Evolutionary conservation across 2,888 invertebrate genomes (phyloP).

Genomic region (Drosophila picticornis): DNA sequence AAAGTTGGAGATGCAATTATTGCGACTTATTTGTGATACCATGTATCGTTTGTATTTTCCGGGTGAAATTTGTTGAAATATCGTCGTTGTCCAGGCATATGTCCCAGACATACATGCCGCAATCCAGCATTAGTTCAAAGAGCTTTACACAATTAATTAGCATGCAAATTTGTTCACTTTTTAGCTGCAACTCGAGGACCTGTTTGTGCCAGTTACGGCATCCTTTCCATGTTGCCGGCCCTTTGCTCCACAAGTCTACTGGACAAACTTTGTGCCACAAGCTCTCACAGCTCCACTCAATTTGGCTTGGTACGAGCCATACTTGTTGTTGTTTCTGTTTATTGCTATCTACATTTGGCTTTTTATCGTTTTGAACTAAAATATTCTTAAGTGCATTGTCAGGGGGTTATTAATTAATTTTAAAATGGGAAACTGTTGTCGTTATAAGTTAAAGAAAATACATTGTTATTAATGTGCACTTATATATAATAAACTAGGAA

Average conservation of each 20-base stretch:
- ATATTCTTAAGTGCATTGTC: constrained; percentile 1
- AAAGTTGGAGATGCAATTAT: constrained; percentile 46
- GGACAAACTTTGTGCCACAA: constrained; percentile 38
- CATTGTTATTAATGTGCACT: not conserved
- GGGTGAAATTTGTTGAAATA: constrained; percentile 25
- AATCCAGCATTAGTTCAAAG: constrained; percentile 21
- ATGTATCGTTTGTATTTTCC: constrained; percentile 18
- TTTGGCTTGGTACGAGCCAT: not conserved
- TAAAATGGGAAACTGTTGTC: not conserved
- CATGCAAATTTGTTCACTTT: constrained; percentile 58
- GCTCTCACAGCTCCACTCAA: constrained; percentile 9
- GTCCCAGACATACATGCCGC: not conserved
- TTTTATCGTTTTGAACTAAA: constrained; percentile 24
- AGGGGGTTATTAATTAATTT: not conserved
- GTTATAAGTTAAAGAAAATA: not conserved
- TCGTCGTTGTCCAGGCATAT: constrained; percentile 23
- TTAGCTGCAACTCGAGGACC: constrained; percentile 29
- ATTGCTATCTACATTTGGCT: constrained; percentile 15
- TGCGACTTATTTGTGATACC: constrained; percentile 23
- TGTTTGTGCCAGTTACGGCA: constrained; percentile 8
- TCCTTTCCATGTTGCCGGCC: constrained; percentile 14
- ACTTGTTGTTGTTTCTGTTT: constrained; percentile 4
- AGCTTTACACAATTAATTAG: constrained; percentile 57
- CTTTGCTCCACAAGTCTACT: constrained; percentile 14
- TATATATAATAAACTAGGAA: not conserved